These are phyloP conservation scores for Neosilurus mollespiculum DNA, from an alignment of 2,797 vertebrate genomes.

Conservation along the genomic window DNA sequence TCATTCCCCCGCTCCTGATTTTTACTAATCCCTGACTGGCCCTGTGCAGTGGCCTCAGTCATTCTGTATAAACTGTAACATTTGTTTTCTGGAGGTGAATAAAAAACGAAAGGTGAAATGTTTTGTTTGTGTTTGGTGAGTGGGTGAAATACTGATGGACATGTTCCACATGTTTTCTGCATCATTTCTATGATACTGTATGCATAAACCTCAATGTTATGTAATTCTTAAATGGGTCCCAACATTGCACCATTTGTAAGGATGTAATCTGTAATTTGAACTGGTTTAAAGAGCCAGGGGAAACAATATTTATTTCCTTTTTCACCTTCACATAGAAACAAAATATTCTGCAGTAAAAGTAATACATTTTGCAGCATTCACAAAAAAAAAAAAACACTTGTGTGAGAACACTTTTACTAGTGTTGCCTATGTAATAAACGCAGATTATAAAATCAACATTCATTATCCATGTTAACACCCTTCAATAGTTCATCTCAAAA, in stretches of 20 bases:
- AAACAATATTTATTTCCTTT: conserved; percentile 10
- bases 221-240: not conserved
- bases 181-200: not conserved
- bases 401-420: conserved; percentile 32
- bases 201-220: not conserved
- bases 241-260: not conserved
- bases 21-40: conserved; percentile 73
- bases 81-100: conserved; percentile 84
- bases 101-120: conserved; percentile 74
- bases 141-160: not conserved
- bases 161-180: conserved; percentile 27
- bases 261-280: not conserved
- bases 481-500: not conserved
- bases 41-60: conserved; percentile 78
- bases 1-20: conserved; percentile 63
- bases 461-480: not conserved
- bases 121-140: conserved; percentile 34
- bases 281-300: not conserved
- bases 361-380: conserved; percentile 57
- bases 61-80: conserved; percentile 92
- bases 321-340: conserved; percentile 63
- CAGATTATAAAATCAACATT: conserved; percentile 17
- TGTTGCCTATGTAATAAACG: conserved; percentile 24
- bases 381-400: conserved; percentile 58
- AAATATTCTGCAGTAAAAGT: conserved; percentile 6